Base-by-base conservation (phyloP, 2,888 invertebrate species). In the Troglohyphantes excavatus region DNA sequence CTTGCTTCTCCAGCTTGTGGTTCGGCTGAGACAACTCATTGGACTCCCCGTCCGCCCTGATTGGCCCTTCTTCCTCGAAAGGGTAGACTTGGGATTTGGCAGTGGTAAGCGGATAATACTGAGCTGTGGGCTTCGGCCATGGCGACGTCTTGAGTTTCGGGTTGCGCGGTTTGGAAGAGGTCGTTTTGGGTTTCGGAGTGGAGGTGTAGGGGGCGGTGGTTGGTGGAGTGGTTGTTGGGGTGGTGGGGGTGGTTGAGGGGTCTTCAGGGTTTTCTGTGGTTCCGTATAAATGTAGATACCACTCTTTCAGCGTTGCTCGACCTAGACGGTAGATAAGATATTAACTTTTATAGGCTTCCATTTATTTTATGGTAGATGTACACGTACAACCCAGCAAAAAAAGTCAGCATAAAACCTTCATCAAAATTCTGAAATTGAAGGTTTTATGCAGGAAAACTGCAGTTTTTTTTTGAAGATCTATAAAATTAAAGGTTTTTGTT, bases 241-340 rank as follows among this genome's bases (percentile, higher is more conserved):
- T 90, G 43, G 92, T 91, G 68, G 90, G 90, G 59, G 93, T 91
- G 26, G 93, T 92, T 91, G 93, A 93, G 33, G 93, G 93, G 7
- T 93, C 93, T 46, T 94, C 93, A 75, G 94, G 94, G 91, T 94
- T 93, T 79, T 94, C 94, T 91, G 95, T 96, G 89, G 98, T 98
- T 92, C 98, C 98, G 94, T 98, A 97, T 93, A 98, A 95, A 93
- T 97, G 96, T 93, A 98, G 95, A 91, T 97, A 97, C 98, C 98
- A 98, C 93, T 97, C 97, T 94, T 97, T 96, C 92, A 98, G 95
- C 91, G 96, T 96, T 90, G 97, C 97, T 93, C 97, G 96, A 94
- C 97, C 97, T 97, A 91, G 1, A 26, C 27, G 19, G 26, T 26
- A 23, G 46, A 13, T 46, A 29, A 53, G 5, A n/a, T n/a, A n/a